Percentiles rank a stretch among this genome's conserved stretches.
phyloP scores from a whole-genome alignment of 2,797 vertebrate species.

The Craterocephalus amniculus region DNA sequence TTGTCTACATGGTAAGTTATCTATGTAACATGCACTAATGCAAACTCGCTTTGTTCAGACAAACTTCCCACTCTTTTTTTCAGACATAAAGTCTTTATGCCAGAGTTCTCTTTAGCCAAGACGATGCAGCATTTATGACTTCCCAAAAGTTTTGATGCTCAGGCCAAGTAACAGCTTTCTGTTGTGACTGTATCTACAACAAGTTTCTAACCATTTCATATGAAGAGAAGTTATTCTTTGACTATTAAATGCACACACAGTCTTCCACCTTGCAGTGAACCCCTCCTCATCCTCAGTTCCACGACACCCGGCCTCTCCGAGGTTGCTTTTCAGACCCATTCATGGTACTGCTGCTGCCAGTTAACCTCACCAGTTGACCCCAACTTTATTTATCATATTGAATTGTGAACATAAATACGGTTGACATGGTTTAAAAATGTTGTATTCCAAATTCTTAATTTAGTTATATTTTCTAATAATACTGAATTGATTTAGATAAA shows the following conservation, averaged over 20 bases:
- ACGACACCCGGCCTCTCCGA: background rate
- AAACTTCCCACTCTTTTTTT: too few species aligned
- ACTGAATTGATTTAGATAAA: background rate
- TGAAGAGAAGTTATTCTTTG: too few species aligned
- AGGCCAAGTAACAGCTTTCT: background rate
- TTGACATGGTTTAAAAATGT: too few species aligned
- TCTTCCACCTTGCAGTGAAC: background rate
- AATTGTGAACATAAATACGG: too few species aligned
- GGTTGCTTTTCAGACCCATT: too few species aligned
- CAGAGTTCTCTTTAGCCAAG: too few species aligned
- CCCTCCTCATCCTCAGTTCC: background rate
- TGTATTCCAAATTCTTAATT: too few species aligned
- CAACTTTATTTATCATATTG: background rate
- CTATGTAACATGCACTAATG: background rate
- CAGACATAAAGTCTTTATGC: too few species aligned
- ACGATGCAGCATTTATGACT: too few species aligned
- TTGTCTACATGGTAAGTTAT: background rate
- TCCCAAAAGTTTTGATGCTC: too few species aligned
- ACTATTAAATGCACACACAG: too few species aligned
- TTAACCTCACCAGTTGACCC: background rate
- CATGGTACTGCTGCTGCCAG: background rate
- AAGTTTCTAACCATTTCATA: too few species aligned
- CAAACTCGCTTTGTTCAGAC: background rate
- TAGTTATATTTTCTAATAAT: background rate
- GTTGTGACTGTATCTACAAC: background rate